Evolutionary conservation across 92 coral and sea anemone species (phyloP), one percentile per base, ranked within the genome.

Genomic region (Epizoanthus stellaris): DNA sequence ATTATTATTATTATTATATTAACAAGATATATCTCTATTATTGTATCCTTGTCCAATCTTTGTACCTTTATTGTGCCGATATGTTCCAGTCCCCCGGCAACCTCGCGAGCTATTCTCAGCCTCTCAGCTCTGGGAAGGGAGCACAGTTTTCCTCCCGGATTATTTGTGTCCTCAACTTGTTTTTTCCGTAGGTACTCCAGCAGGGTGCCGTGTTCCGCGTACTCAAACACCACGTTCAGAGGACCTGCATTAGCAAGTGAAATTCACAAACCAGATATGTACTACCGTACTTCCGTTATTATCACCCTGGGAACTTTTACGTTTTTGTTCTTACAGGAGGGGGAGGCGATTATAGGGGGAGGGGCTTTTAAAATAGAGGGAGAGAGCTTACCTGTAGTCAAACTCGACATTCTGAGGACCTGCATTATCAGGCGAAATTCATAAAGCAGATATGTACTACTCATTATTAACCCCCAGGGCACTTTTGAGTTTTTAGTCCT

Each of bases 81-180:
- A 70, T 90, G 91, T 38, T 73, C 85, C 97, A 93, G 74, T 81
- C 97, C 97, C 8, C 60, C 87, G 1, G 91, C 83, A 47, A 91
- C 86, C 16, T 89, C 97, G 13, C 74, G 75, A 11, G 93, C 95
- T 66, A 93, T 86, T 77, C 93, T 75, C 14, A 93, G 82, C 67
- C 89, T 88, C 72, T 93, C 93, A 63, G 88, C 90, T 19, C 80
- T 82, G 16, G 97, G 90, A 76, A 91, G 81, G 14, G 91, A 21
- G 59, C 97, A 91, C 14, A 45, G 47, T 21, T 70, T 85, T 62
- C 42, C 82, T 0, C 81, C 61, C 30, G 79, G 56, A 49, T 23
- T 63, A 10, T 43, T 71, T n/a, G 64, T 77, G 54, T 91, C 81
- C 5, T 68, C 86, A 71, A 63, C 66, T 64, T 89, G 93, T 68